A percentile compares a stretch with the other conserved stretches of the same genome.
phyloP scores from a whole-genome alignment of 2,113 vertebrate species.

The Brachyhypopomus gauderio region DNA sequence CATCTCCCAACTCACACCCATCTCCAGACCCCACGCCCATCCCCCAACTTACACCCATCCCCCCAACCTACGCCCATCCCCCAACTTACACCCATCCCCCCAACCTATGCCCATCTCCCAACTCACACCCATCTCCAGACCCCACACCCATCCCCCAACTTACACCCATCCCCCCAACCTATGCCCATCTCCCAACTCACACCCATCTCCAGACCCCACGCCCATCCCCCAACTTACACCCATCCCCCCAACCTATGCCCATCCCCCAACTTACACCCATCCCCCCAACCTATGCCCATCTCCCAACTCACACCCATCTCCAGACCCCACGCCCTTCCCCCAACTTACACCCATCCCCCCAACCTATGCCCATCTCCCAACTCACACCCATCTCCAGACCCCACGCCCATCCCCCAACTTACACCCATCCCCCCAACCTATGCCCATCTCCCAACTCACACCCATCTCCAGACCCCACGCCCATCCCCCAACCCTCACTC shows the following conservation, averaged over 20 bases:
- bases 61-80: neutral
- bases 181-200: too few relatives aligned
- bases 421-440: too few relatives aligned
- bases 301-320: neutral
- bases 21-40: neutral
- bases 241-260: neutral
- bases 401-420: too few relatives aligned
- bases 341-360: neutral
- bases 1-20: neutral
- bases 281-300: neutral
- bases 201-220: neutral
- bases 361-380: too few relatives aligned
- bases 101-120: neutral
- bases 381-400: too few relatives aligned
- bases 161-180: neutral
- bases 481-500: neutral
- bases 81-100: too few relatives aligned
- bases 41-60: neutral
- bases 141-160: neutral
- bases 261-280: too few relatives aligned
- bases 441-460: too few relatives aligned
- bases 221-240: neutral
- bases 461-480: neutral
- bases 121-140: neutral
- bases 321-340: neutral